Conservation (phyloP, 2,113 vertebrate species). For the Salvator merianae region DNA sequence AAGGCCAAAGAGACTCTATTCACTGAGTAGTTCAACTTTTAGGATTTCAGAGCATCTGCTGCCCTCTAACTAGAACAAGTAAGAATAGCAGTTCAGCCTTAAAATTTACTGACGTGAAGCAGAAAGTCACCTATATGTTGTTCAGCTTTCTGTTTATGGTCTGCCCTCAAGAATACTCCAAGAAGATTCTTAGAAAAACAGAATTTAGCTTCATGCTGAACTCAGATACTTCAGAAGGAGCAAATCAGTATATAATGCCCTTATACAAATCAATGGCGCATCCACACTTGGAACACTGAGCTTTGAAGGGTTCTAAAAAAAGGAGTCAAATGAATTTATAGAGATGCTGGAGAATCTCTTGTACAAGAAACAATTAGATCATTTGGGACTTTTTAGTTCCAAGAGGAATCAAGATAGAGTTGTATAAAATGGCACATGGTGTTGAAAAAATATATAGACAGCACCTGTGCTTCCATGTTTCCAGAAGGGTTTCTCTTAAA, state of each 20-base stretch:
- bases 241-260: background rate
- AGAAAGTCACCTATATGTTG: background rate
- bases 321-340: too few species aligned
- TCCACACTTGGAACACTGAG: too few species aligned
- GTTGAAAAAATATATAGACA: too few species aligned
- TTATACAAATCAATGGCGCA: too few species aligned
- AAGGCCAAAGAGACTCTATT: background rate
- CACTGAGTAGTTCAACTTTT: background rate
- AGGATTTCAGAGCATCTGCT: constrained; percentile 3
- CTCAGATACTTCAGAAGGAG: background rate
- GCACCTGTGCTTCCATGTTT: constrained; percentile 1
- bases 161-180: background rate
- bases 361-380: too few species aligned
- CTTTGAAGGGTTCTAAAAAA: too few species aligned
- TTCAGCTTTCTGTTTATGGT: background rate
- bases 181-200: background rate
- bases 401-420: too few species aligned
- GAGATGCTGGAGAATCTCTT: too few species aligned
- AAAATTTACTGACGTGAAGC: background rate
- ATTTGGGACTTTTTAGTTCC: too few species aligned
- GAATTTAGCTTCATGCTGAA: background rate
- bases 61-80: background rate
- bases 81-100: background rate
- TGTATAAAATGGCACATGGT: too few species aligned
- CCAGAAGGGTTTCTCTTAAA: constrained; percentile 3